Percentiles rank a stretch among this genome's conserved stretches.
phyloP scores from a whole-genome alignment of 2,888 invertebrate genomes.

The Drosophila lutescens region DNA sequence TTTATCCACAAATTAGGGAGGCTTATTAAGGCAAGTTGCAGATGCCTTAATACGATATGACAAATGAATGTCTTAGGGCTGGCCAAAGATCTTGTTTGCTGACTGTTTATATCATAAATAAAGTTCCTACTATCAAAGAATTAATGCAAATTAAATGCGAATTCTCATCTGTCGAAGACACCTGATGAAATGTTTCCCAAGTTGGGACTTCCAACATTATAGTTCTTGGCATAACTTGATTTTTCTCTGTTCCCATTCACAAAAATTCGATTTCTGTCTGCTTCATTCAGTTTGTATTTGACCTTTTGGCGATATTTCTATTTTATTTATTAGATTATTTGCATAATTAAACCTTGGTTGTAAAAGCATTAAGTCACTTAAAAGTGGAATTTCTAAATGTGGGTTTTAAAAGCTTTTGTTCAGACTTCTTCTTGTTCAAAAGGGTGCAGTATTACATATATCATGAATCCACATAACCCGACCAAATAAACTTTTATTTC shows the following conservation, averaged over 20 bases:
- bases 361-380: neutral
- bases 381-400: conserved; percentile 1
- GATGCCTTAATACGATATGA: conserved; percentile 8
- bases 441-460: conserved; percentile 15
- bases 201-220: neutral
- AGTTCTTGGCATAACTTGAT: conserved; percentile 26
- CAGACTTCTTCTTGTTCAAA: neutral
- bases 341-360: conserved; percentile 9
- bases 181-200: neutral
- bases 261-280: conserved; percentile 4
- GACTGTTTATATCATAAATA: conserved; percentile 13
- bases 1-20: conserved; percentile 34
- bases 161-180: conserved; percentile 5
- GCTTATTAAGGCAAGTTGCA: conserved; percentile 19
- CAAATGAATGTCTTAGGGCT: conserved; percentile 8
- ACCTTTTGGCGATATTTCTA: conserved; percentile 27
- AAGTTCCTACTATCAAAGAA: neutral
- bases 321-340: conserved; percentile 19
- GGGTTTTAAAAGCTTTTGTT: conserved; percentile 9
- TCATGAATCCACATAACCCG: conserved; percentile 4
- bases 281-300: conserved; percentile 24
- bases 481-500: conserved; percentile 7
- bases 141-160: conserved; percentile 28
- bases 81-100: neutral
- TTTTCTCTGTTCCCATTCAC: conserved; percentile 16